Evolutionary conservation across 2,888 invertebrate species (phyloP).

Genomic region (Trissolcus brochymenae): DNA sequence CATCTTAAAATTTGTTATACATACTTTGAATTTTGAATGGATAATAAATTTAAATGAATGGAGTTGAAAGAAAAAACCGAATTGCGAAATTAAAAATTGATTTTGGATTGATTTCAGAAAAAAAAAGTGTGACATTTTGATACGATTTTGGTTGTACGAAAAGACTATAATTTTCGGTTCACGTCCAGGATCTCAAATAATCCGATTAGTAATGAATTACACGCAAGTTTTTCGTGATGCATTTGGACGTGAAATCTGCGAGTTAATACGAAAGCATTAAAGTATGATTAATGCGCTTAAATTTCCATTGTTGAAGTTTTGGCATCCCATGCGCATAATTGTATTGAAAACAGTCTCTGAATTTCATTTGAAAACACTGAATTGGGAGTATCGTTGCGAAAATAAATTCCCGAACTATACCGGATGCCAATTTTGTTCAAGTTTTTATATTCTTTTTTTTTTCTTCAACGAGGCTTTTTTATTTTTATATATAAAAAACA

Average conservation of each 20-base stretch:
- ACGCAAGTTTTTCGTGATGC: slow-evolving; percentile 30
- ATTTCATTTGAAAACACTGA: no score
- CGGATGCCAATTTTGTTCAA: no score
- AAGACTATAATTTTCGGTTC: slow-evolving; percentile 25
- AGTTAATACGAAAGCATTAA: slow-evolving; percentile 34
- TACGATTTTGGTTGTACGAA: slow-evolving; percentile 7
- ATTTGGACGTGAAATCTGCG: slow-evolving; percentile 35
- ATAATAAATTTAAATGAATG: background rate
- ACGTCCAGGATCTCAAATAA: slow-evolving; percentile 37
- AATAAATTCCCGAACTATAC: no score
- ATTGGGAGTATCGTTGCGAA: no score
- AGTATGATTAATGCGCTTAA: slow-evolving; percentile 35
- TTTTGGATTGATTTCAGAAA: no score
- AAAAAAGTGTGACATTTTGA: no score
- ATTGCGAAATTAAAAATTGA: background rate
- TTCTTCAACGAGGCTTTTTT: no score
- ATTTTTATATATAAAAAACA: no score
- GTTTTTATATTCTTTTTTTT: no score
- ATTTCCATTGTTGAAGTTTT: slow-evolving; percentile 21
- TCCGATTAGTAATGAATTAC: slow-evolving; percentile 50
- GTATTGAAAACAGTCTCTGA: no score
- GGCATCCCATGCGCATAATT: background rate
- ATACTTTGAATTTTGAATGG: background rate
- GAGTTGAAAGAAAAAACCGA: background rate
- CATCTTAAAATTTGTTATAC: background rate